phyloP scores from a whole-genome alignment of 2,797 vertebrate genomes.

The Pogoniulus pusillus region DNA sequence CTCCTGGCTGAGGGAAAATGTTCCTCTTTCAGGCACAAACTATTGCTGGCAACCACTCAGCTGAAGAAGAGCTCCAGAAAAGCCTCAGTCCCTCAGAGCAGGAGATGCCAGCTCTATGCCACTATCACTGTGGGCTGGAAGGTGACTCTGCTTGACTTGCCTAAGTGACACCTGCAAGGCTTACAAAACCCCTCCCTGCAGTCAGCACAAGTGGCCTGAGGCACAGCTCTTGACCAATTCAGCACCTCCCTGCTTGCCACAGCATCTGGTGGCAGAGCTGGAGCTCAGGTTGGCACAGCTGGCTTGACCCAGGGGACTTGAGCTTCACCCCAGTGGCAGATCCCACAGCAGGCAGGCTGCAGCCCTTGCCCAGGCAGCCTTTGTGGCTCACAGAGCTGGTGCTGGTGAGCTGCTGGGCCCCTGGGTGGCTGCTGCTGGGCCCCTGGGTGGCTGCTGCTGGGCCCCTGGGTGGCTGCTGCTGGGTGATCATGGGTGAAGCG shows the following conservation, averaged over 20 bases:
- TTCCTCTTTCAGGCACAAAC: neutral
- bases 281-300: fast-evolving
- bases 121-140: neutral
- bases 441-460: no score
- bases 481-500: fast-evolving
- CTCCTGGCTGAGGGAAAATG: neutral
- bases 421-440: neutral
- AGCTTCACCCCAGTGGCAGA: neutral
- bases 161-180: neutral
- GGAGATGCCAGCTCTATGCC: neutral
- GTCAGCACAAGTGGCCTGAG: neutral
- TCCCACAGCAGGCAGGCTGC: no score
- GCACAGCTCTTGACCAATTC: neutral
- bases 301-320: neutral
- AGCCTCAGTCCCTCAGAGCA: neutral
- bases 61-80: neutral
- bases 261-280: neutral
- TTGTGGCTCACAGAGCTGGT: no score
- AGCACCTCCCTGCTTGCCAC: fast-evolving
- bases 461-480: neutral
- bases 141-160: neutral
- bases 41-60: neutral
- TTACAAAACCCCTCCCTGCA: neutral
- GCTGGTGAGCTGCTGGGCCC: no score
- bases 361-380: no score